Percentiles rank a stretch among this genome's conserved stretches.
Conservation (phyloP, 1,140 invertebrate species). For the Campodea augens region DNA sequence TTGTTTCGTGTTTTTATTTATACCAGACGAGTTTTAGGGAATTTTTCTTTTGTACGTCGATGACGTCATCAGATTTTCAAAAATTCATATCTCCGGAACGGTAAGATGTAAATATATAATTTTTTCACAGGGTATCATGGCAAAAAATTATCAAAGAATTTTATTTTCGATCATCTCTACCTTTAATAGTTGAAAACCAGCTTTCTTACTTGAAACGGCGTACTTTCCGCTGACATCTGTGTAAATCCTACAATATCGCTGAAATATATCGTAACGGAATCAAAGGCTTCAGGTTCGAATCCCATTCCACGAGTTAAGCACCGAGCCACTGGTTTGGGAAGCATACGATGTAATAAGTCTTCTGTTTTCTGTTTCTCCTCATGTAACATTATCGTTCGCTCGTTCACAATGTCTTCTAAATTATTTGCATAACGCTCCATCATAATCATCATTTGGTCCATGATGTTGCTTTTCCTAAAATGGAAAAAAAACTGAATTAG, state of each 20-base stretch:
- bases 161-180: no score
- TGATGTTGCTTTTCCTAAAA: slow-evolving; percentile 61
- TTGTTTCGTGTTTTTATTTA: no score
- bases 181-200: background rate
- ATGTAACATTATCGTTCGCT: slow-evolving; percentile 64
- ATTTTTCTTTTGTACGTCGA: no score
- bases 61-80: no score
- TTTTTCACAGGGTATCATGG: no score
- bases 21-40: no score
- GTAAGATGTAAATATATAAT: no score
- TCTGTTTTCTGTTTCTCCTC: slow-evolving; percentile 90
- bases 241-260: slow-evolving; percentile 98
- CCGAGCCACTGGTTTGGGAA: slow-evolving; percentile 59
- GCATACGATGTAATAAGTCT: slow-evolving; percentile 77
- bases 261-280: slow-evolving; percentile 90
- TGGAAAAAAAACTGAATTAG: slow-evolving; percentile 8
- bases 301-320: slow-evolving; percentile 69
- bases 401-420: slow-evolving; percentile 78
- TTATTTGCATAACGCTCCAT: slow-evolving; percentile 90
- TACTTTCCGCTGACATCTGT: slow-evolving; percentile 82
- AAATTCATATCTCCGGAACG: no score
- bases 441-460: slow-evolving; percentile 93
- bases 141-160: no score
- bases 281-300: slow-evolving; percentile 86
- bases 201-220: slow-evolving; percentile 54